Percentiles rank a stretch among this genome's conserved stretches.
Conservation (phyloP, 2,113 vertebrate species). For the Panthera leo region DNA sequence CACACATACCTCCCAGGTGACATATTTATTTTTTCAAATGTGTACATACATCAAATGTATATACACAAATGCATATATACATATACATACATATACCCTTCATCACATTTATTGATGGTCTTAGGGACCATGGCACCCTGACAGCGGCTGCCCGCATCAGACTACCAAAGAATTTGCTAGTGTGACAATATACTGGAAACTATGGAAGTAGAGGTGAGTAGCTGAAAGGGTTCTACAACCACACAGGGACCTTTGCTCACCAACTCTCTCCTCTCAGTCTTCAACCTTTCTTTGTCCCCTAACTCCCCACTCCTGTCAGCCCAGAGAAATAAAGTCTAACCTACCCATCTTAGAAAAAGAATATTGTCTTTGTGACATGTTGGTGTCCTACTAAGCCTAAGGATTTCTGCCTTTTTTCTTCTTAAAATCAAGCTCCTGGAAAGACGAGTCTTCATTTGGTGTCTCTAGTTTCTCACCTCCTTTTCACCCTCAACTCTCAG, state of each 20-base stretch:
- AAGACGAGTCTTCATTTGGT: not conserved
- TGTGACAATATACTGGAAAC: not conserved
- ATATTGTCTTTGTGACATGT: not conserved
- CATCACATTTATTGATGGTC: not conserved
- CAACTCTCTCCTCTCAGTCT: not conserved
- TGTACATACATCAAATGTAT: not conserved
- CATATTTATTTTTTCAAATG: not conserved
- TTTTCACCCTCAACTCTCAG: not conserved
- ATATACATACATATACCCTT: not conserved
- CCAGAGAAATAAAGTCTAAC: not conserved
- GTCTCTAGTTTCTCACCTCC: not conserved
- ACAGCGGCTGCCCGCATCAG: not conserved
- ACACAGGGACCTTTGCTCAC: not conserved
- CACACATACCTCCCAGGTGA: not conserved
- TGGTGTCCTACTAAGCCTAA: not conserved
- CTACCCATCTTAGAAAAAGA: not conserved
- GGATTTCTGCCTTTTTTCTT: not conserved
- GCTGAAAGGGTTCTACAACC: not conserved
- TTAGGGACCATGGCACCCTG: not conserved
- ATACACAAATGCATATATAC: not conserved
- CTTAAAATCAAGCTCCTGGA: not conserved
- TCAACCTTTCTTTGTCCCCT: not conserved
- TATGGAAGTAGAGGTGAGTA: not conserved
- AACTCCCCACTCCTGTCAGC: not conserved
- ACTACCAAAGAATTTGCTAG: not conserved